Conservation (phyloP, 2,888 invertebrate species). For the Sesamia inferens region DNA sequence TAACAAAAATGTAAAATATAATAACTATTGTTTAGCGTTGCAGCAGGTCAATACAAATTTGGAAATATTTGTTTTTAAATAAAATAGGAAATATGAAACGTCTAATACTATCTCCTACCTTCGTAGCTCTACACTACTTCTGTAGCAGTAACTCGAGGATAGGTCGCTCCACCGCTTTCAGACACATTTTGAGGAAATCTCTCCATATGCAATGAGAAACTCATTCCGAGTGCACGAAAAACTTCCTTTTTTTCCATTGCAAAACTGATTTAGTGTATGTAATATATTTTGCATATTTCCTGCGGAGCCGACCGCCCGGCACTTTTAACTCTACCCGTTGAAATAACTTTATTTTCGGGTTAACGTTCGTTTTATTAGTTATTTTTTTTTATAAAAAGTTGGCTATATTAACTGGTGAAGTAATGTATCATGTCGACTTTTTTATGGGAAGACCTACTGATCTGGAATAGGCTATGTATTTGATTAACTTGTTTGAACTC, state of each 20-base stretch:
- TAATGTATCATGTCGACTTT: constrained; percentile 51
- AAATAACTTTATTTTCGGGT: constrained; percentile 80
- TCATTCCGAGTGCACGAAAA: constrained; percentile 60
- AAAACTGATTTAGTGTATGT: constrained; percentile 73
- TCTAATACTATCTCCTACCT: constrained; percentile 9
- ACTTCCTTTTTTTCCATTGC: constrained; percentile 64
- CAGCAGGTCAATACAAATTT: background rate
- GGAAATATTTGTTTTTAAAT: too few relatives aligned
- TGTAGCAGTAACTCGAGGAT: constrained; percentile 57
- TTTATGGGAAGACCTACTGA: constrained; percentile 56
- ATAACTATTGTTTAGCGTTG: background rate
- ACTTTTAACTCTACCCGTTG: constrained; percentile 72
- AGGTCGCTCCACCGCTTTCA: constrained; percentile 49
- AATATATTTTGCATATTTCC: constrained; percentile 74
- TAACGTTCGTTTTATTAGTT: constrained; percentile 74
- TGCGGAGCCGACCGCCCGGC: constrained; percentile 64
- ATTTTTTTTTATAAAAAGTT: constrained; percentile 67
- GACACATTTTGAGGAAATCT: constrained; percentile 63
- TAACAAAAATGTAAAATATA: background rate
- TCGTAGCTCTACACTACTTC: constrained; percentile 35
- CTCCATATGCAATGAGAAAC: constrained; percentile 67
- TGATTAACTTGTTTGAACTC: constrained; percentile 26
- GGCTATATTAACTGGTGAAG: constrained; percentile 55
- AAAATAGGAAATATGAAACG: background rate
- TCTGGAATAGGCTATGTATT: constrained; percentile 38